These are phyloP conservation scores for Aleiodes leptofemur DNA, from an alignment of 2,888 invertebrate genomes.

Conservation along the genomic window DNA sequence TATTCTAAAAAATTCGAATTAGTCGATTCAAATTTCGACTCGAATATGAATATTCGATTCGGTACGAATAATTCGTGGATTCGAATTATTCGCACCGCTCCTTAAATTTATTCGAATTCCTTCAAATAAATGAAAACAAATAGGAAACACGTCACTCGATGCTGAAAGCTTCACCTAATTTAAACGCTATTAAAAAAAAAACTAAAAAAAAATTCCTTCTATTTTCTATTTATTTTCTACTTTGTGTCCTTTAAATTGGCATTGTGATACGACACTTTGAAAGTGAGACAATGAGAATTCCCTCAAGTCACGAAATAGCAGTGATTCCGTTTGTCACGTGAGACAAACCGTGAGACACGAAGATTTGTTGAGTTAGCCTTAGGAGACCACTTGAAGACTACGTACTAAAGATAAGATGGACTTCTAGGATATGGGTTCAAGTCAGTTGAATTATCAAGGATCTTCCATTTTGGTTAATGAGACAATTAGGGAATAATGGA, in stretches of 20 bases:
- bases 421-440: not conserved
- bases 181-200: no score
- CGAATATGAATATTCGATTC: no score
- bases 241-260: not conserved
- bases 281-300: not conserved
- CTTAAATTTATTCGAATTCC: no score
- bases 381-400: slow-evolving; percentile 30
- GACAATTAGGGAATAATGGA: slow-evolving; percentile 12
- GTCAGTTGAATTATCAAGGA: slow-evolving; percentile 12
- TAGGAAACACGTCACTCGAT: no score
- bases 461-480: slow-evolving; percentile 6
- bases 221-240: no score
- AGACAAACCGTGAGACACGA: slow-evolving; percentile 8
- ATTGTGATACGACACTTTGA: slow-evolving; percentile 6
- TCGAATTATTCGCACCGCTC: no score
- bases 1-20: no score
- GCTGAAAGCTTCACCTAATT: no score
- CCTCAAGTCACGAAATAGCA: slow-evolving; percentile 4
- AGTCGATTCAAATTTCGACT: no score
- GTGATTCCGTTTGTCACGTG: slow-evolving; percentile 17
- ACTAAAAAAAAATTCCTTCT: no score
- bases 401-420: slow-evolving; percentile 34
- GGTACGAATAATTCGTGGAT: no score
- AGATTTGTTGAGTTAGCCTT: slow-evolving; percentile 20
- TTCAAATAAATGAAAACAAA: no score